Evolutionary conservation across 2,888 invertebrate genomes (phyloP), one percentile per base, ranked within the genome.

Genomic region (Rhimphoctona megacephalus): DNA sequence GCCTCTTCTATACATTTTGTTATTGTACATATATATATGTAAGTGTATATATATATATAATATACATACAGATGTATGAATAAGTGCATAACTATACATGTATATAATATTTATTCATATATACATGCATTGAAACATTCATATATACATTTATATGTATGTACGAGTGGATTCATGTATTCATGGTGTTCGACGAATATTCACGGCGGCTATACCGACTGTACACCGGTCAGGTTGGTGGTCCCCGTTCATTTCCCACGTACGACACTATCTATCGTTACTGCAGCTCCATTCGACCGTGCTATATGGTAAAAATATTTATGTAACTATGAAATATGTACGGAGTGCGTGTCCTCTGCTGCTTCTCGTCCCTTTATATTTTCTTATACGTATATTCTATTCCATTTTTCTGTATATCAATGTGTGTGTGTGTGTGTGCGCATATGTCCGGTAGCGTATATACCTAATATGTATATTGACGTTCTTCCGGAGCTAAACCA

Each of bases 231-330:
- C 64, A 85, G 78, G 87, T 85, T 82, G 87, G 87, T 87, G 87
- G 87, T 87, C 85, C 67, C 70, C 76, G 87, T 87, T 82, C 79
- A 85, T 82, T 87, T 87, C 80, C 82, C 87, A 87, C 87, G 87
- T 87, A 87, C 79, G 70, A 79, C 49, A 43, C 36, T 72, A 74
- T 77, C 54, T 39, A 39, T 79, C 70, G 66, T 78, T 49, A 30
- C 76, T 30, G 43, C 57, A 43, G 30, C 3, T 70, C 36, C 57
- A 30, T 46, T 54, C 74, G 49, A 61, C 61, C 69, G 25, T 67
- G 46, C 46, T 8, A 36, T 64, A 81, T 81, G 67, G 11, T 61
- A n/a, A 81, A 81, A 57, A 69, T 81, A 73, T 67, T 64, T 78
- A 81, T 67, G 30, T 4, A 67, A 78, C 67, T 46, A 78, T 67